A percentile compares a stretch with the other conserved stretches of the same genome.
phyloP scores from a whole-genome alignment of 2,113 vertebrate species.

The Nettapus auritus region DNA sequence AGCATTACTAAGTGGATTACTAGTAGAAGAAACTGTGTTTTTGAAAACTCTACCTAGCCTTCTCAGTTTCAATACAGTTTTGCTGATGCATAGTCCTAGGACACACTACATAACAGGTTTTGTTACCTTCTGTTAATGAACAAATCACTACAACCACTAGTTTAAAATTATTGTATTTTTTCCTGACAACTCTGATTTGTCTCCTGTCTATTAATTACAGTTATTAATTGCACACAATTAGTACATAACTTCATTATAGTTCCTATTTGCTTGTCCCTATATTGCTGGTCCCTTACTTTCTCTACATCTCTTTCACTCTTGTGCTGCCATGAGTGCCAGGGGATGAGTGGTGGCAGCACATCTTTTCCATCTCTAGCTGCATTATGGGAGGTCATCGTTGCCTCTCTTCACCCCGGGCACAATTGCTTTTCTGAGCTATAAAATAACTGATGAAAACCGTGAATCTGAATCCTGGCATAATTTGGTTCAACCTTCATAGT shows the following conservation, averaged over 20 bases:
- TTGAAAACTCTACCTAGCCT: neutral
- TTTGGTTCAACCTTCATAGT: no score
- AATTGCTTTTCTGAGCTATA: no score
- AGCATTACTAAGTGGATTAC: neutral
- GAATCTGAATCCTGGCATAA: no score
- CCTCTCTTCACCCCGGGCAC: no score
- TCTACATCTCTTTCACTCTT: neutral
- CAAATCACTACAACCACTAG: neutral
- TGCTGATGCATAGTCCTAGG: neutral
- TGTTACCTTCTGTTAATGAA: neutral
- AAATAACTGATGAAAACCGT: no score
- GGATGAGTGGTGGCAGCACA: no score
- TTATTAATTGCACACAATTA: neutral
- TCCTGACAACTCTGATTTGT: neutral
- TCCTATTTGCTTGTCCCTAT: neutral
- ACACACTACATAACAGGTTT: neutral
- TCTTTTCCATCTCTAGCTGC: no score
- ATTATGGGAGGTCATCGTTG: no score
- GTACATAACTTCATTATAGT: neutral
- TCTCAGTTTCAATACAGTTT: neutral
- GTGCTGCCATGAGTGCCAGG: no score
- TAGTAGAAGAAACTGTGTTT: neutral
- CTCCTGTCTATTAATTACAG: neutral
- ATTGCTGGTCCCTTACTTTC: neutral
- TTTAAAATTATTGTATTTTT: neutral